Base-by-base conservation (phyloP, 2,797 vertebrate species). In the Pelodytes ibericus region DNA sequence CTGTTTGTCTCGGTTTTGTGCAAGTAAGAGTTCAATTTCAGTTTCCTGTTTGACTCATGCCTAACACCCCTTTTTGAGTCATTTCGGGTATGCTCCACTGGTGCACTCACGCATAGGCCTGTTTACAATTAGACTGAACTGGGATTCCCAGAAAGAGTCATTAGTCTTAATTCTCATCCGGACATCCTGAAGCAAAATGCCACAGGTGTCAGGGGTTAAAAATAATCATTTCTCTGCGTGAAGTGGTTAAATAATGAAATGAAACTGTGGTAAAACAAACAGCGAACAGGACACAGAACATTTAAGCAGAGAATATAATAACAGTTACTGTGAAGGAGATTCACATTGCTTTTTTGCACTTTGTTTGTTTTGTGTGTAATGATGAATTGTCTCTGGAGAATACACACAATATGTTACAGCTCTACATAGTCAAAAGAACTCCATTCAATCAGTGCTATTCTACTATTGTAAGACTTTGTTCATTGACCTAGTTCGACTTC, bases 81-180 rank as follows among this genome's bases (percentile, higher is more conserved):
- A 60, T 62, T 9, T 41, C 26, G 67, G 75, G 20, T 33, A 76
- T 68, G 25, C 24, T 15, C 29, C 78, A 76, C 71, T 41, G 82
- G 61, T 11, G 16, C 16, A 30, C 75, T 77, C 27, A 25, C 22
- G 81, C 80, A 84, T 86, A 87, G 86, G 88, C 88, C 89, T 93
- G 91, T 91, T 92, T 90, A 92, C 90, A 92, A 90, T 88, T 84
- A 87, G 80, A 84, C 74, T 77, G 8, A 85, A 59, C 58, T 85
- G 91, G 91, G 89, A 90, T 93, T 93, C 91, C 91, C 91, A 93
- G 91, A 93, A 93, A 92, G 91, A 85, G 77, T 61, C 71, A 62
- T 53, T 67, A 82, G 22, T 49, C 27, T 58, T 16, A 77, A 49
- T 88, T 88, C 87, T 81, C 83, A 88, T 87, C 88, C 89, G 89